Evolutionary conservation across 2,888 invertebrate genomes (phyloP).

Genomic region (Escarpia spicata): DNA sequence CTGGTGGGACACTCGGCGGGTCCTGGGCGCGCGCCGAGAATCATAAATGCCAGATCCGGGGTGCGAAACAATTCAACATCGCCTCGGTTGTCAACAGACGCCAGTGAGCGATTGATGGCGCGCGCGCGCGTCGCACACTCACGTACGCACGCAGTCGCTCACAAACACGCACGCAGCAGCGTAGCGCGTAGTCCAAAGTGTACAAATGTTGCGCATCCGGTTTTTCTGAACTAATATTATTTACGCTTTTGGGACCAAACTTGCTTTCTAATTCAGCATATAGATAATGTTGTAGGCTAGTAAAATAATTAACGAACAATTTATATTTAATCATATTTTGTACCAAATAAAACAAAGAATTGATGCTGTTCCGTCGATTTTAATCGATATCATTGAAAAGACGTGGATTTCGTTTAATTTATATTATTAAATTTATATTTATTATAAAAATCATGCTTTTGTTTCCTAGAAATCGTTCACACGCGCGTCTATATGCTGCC

Average conservation of each 20-base stretch:
- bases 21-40: not conserved
- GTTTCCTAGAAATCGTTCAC: not conserved
- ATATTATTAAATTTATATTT: not conserved
- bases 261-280: not conserved
- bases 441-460: not conserved
- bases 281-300: not conserved
- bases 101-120: not conserved
- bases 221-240: not conserved
- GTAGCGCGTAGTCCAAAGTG: not conserved
- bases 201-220: not conserved
- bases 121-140: constrained; percentile 7
- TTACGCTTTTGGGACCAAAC: not conserved
- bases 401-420: not conserved
- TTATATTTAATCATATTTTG: not conserved
- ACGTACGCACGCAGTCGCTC: not conserved
- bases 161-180: not conserved
- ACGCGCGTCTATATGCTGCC: too few relatives aligned
- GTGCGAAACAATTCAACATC: constrained; percentile 1
- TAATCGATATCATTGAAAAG: not conserved
- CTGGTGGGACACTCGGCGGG: not conserved
- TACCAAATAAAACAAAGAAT: not conserved
- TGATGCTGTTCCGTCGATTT: not conserved
- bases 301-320: not conserved
- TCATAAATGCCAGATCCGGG: not conserved
- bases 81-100: not conserved